Conservation (phyloP, 2,888 invertebrate species). For the Cosmia pyralina region DNA sequence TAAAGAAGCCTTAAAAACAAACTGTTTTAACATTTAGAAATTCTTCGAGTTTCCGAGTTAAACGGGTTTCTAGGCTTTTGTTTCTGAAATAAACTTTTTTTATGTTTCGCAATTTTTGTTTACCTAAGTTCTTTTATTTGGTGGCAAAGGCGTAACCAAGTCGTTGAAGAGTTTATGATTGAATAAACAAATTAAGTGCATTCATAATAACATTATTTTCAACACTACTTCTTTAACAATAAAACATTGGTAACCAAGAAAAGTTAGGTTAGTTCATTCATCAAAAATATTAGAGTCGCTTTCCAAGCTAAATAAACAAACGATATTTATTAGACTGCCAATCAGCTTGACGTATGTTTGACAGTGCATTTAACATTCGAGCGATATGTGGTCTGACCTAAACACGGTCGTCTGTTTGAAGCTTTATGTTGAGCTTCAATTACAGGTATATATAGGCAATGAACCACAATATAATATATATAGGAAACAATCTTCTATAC, state of each 20-base stretch:
- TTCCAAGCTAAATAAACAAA: constrained; percentile 27
- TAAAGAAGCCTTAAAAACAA: constrained; percentile 76
- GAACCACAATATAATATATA: neutral
- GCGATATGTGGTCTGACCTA: neutral
- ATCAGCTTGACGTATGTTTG: constrained; percentile 40
- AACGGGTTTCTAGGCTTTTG: constrained; percentile 57
- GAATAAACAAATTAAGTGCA: constrained; percentile 11
- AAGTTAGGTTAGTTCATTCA: neutral
- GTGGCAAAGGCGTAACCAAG: constrained; percentile 6
- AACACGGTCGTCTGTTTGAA: constrained; percentile 18
- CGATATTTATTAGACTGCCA: constrained; percentile 35
- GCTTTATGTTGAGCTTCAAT: constrained; percentile 9
- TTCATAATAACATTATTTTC: neutral
- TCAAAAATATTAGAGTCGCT: constrained; percentile 3
- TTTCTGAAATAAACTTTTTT: constrained; percentile 51
- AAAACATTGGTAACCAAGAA: neutral
- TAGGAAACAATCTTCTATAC: too few species aligned
- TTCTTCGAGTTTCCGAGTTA: constrained; percentile 68
- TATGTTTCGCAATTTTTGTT: constrained; percentile 54
- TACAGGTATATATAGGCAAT: neutral
- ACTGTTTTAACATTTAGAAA: constrained; percentile 77
- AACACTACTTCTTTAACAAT: neutral
- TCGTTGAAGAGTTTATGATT: constrained; percentile 7
- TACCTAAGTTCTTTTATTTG: constrained; percentile 28
- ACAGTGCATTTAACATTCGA: constrained; percentile 34